Base-by-base conservation (phyloP, 2,113 vertebrate genomes). In the Hoplias malabaricus region DNA sequence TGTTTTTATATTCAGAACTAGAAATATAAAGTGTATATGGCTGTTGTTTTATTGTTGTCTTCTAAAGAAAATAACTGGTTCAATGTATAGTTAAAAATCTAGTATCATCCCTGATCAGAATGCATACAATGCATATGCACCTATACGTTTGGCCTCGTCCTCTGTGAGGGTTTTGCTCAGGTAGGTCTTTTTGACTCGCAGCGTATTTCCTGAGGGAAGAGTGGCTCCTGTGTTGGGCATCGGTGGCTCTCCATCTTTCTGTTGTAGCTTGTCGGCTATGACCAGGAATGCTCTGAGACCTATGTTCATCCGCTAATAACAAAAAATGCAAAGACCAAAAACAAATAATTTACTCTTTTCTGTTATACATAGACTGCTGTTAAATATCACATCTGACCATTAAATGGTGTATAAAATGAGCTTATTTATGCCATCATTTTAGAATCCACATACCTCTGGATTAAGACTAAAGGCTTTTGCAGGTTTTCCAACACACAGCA, bases 391-490 rank as follows among this genome's bases (percentile, higher is more conserved):
- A 72, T 29, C 34, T 68, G 10, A 67, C 10, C 40, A 23, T 2
- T 23, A n/a, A n/a, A 65, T 12, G 5, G 14, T 27, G 29, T 4
- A 63, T 3, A 66, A 1, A 72, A 19, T 21, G 4, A 12, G 29
- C 27, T 34, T 21, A 40, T 23, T 68, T 10, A 10, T 4, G 8
- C 9, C 31, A 21, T 25, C 21, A 75, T 13, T 1, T 10, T 1
- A 48, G 6, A 40, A 48, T 43, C 29, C 29, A 46, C 13, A 46
- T 95, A 99, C 97, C 98, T 99, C 98, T 73, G 98, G 98, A 78
- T 98, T 99, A 85, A 99, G 95, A 92, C 95, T 98, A 91, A 99
- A 98, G 82, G 98, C 96, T 92, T 98, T 99, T 79, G 96, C 95
- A 80, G 96, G 94, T 86, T 99, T 99, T 87, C 97, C 97, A 48